phyloP scores from a whole-genome alignment of 2,888 invertebrate species.

The Rhyacophila evoluta region DNA sequence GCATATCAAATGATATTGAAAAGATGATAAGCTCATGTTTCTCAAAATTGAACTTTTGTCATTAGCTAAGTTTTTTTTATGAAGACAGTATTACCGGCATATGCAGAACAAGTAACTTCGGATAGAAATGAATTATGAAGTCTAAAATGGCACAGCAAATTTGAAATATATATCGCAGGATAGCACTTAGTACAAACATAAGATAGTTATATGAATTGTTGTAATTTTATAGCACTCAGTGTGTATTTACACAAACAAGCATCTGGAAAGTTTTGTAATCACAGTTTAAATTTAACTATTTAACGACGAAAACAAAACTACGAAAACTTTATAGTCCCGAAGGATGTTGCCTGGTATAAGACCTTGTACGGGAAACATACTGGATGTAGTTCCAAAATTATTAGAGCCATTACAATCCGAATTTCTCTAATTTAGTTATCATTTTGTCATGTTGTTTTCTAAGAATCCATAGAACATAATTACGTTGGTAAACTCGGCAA shows the following conservation, averaged over 20 bases:
- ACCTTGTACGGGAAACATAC: not conserved
- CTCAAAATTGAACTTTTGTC: too few species aligned
- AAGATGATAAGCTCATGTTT: too few species aligned
- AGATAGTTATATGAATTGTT: not conserved
- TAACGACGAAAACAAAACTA: not conserved
- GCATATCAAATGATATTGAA: too few species aligned
- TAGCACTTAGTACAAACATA: not conserved
- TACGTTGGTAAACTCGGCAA: too few species aligned
- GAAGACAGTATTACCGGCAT: too few species aligned
- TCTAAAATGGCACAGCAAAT: too few species aligned
- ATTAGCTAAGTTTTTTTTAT: too few species aligned
- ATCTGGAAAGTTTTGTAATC: not conserved
- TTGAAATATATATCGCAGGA: not conserved
- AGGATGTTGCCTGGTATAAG: not conserved
- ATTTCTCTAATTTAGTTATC: not conserved
- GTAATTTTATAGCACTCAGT: not conserved
- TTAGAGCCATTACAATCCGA: not conserved
- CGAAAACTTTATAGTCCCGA: not conserved
- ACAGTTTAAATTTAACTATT: conserved; percentile 14
- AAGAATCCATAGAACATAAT: too few species aligned
- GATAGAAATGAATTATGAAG: too few species aligned
- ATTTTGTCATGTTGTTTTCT: too few species aligned
- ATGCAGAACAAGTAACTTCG: too few species aligned
- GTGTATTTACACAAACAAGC: not conserved
- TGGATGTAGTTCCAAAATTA: not conserved